Base-by-base conservation (phyloP, 2,797 vertebrate species). In the Gallinago nigripennis region DNA sequence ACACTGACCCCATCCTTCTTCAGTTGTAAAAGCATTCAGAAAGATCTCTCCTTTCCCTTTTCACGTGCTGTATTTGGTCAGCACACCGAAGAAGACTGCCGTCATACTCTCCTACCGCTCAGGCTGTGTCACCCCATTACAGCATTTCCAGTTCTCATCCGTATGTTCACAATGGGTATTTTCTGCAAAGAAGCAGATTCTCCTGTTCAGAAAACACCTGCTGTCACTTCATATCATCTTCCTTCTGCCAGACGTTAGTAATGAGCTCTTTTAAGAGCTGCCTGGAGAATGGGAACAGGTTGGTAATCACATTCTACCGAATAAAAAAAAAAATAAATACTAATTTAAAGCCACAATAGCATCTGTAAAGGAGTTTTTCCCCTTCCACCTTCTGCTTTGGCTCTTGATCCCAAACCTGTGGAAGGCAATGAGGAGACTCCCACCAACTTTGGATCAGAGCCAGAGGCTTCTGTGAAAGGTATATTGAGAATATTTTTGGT, bases 201-300 rank as follows among this genome's bases (percentile, higher is more conserved):
- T 82, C 51, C 68, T 68, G 9, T 57, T 71, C 84, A 75, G 86
- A 86, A 82, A 95, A 68, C 92, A 92, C 41, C 88, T 94, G 90
- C 88, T 84, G 56, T 76, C 56, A 31, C 70, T 84, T 70, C 58
- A 1, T 23, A 12, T 18, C 18, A 16, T 70, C 83, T 58, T 61
- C 80, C 77, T 79, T 90, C 86, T 93, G 88, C 68, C 37, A 82
- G 28, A 39, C 57, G 61, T 81, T 51, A 77, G 75, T 30, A 75
- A 87, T n/a, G 57, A 92, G 72, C n/a, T 82, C 53, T 76, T 86
- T 63, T 31, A 84, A 64, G 72, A 87, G 31, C 56, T 71, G 79
- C 66, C 80, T 78, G 48, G 53, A 93, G 88, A 73, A 75, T 18
- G 30, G 39, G 51, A 96, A 61, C 81, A 93, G 84, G 94, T 91